Base-by-base conservation (phyloP, 2,888 invertebrate genomes). In the Alcis repandata region DNA sequence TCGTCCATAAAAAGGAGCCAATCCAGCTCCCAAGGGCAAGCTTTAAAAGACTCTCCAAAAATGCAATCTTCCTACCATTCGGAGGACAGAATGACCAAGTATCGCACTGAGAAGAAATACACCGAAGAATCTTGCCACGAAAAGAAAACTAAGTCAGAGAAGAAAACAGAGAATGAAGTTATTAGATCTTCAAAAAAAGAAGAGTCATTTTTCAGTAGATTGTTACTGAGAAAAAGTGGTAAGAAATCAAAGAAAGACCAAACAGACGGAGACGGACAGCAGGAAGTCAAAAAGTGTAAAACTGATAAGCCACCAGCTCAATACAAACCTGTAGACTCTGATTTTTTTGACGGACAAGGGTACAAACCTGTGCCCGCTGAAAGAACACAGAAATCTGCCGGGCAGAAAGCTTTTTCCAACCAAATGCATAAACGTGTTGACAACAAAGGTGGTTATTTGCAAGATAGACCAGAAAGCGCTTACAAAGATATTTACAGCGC, bases 161-260 rank as follows among this genome's bases (percentile, higher is more conserved):
- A 92, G 78, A 92, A 88, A 77, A 83, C 86, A 36, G 92, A 93
- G 68, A 92, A 92, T 69, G 93, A 94, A 90, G 84, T 90, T 71
- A 85, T 92, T 82, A 74, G 92, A 83, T 76, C 89, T 76, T 83
- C 87, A 59, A 94, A 95, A 86, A 92, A 94, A 82, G 94, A 95
- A 79, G 89, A 94, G 80, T 92, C 94, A 69, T 95, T 95, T 83
- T 95, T 96, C 80, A 95, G 95, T 62, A 93, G 96, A 69, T 85
- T 96, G 59, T 92, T 96, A 46, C 92, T 96, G 43, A 94, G 96
- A 73, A 95, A 95, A 76, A 96, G 96, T 60, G 96, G 95, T 33
- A 96, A 96, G 80, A 96, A 96, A 83, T 95, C 95, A 67, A 95
- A 96, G 74, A 93, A 94, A 64, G 94, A 94, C 38, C 89, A 87